A percentile compares a stretch with the other conserved stretches of the same genome.
phyloP scores from a whole-genome alignment of 2,888 invertebrate species.

The Rhimphoctona megacephalus region DNA sequence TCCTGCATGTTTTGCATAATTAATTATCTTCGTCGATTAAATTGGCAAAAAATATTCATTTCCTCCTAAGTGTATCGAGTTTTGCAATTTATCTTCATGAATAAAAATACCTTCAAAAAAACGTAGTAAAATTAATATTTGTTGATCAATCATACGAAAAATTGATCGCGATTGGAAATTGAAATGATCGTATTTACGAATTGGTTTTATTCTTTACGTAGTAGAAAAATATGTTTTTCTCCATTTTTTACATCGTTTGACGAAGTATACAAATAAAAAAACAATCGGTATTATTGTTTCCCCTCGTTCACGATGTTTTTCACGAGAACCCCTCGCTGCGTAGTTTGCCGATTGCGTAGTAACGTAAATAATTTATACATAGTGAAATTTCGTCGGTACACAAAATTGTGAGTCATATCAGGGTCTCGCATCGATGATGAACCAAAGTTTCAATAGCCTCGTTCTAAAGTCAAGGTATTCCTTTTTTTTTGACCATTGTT shows the following conservation, averaged over 20 bases:
- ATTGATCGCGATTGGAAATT: too few relatives aligned
- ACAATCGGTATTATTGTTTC: conserved; percentile 16
- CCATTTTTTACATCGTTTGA: not conserved
- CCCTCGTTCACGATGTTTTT: conserved; percentile 23
- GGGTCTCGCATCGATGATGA: conserved; percentile 20
- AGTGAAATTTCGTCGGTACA: conserved; percentile 34
- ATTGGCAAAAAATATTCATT: too few relatives aligned
- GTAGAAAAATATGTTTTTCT: not conserved
- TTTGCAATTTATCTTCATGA: not conserved
- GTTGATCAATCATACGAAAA: too few relatives aligned
- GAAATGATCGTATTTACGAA: too few relatives aligned
- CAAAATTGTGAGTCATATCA: conserved; percentile 25
- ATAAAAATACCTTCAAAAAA: not conserved
- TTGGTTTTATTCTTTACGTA: not conserved
- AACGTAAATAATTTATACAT: not conserved
- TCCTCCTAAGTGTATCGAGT: too few relatives aligned
- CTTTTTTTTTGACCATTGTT: not conserved
- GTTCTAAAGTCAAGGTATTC: not conserved
- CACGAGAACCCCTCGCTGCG: conserved; percentile 30
- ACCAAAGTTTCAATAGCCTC: conserved; percentile 7
- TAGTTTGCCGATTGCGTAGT: too few relatives aligned
- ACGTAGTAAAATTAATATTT: not conserved
- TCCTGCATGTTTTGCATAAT: too few relatives aligned
- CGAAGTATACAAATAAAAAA: not conserved
- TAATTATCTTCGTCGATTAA: too few relatives aligned